Evolutionary conservation across 2,113 vertebrate species (phyloP), one percentile per base, ranked within the genome.

Genomic region (Parus major): DNA sequence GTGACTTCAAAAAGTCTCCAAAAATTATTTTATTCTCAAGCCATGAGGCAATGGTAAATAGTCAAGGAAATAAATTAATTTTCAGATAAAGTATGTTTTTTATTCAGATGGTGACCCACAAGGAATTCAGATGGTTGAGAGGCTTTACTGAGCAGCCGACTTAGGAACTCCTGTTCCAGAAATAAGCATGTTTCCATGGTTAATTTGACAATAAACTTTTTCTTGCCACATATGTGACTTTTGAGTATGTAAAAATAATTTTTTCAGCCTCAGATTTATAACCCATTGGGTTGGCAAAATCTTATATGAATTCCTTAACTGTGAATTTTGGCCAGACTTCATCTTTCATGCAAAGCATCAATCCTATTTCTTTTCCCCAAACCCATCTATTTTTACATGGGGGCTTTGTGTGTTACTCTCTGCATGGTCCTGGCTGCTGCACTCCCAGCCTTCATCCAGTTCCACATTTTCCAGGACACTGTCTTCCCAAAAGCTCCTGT

Each of bases 351-450:
- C 84, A 69, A 94, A 31, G 61, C 49, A 64, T 41, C 61, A 36
- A n/a, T 75, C 82, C 78, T 93, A 71, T 90, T 94, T 95, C 78
- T 91, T 73, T 87, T 93, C 36, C 65, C 17, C 65, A 75, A 76
- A 31, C 57, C 49, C 78, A 49, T 91, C 90, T 96, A 64, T 96
- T 95, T 95, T 94, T 90, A 64, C 39, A 46, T 2, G 1, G 65
- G 68, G 41, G 47, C 81, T 94, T 81, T 42, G 44, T 69, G 39
- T 75, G 56, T 80, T 53, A 16, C 36, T 46, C 66, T 82, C 65
- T 66, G 65, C 6, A 0, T 83, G 75, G 56, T 52, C 52, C 53
- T 89, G 78, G 71, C 85, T 3, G 1, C 68, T 1, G 0, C 53
- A 29, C 29, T 68, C 27, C 80, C 68, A 78, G 6, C 59, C 66